These are phyloP conservation scores for Nothocercus nigrocapillus DNA, from an alignment of 2,113 vertebrate genomes.

Conservation along the genomic window DNA sequence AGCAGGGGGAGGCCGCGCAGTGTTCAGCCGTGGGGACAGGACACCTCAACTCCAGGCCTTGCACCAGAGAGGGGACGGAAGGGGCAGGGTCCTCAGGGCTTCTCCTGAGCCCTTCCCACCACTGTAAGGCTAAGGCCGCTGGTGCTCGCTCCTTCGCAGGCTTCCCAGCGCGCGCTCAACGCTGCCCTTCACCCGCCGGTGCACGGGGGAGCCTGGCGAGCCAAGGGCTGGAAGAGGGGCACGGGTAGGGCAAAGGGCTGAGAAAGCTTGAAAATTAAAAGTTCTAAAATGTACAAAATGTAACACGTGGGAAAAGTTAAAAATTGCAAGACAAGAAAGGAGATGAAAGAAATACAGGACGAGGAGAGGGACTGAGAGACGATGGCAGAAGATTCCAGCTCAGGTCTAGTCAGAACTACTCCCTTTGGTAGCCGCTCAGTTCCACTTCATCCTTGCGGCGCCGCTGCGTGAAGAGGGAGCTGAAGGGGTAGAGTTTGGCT, in stretches of 20 bases:
- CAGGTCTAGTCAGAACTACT: conserved; percentile 59
- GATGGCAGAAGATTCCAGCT: not conserved
- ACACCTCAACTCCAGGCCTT: not conserved
- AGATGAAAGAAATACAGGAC: conserved; percentile 3
- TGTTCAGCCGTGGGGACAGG: not conserved
- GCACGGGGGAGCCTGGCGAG: not conserved
- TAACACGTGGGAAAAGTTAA: conserved; percentile 46
- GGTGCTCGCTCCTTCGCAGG: not conserved
- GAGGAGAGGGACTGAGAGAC: not conserved
- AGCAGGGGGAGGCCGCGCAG: not conserved
- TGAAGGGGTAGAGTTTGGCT: conserved; percentile 96
- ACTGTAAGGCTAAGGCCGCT: not conserved
- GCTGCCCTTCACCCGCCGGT: not conserved
- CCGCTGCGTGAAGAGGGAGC: conserved; percentile 89
- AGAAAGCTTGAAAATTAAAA: not conserved
- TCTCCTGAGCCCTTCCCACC: not conserved
- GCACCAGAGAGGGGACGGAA: not conserved
- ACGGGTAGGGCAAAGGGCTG: not conserved
- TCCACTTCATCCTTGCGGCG: conserved; percentile 92
- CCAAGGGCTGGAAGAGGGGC: not conserved
- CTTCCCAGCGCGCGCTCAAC: not conserved
- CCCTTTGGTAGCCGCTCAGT: conserved; percentile 89
- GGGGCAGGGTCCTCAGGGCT: not conserved
- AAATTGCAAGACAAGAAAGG: not conserved
- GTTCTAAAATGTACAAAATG: conserved; percentile 56